Conservation (phyloP, 2,888 invertebrate species). For the Luffia ferchaultella region DNA sequence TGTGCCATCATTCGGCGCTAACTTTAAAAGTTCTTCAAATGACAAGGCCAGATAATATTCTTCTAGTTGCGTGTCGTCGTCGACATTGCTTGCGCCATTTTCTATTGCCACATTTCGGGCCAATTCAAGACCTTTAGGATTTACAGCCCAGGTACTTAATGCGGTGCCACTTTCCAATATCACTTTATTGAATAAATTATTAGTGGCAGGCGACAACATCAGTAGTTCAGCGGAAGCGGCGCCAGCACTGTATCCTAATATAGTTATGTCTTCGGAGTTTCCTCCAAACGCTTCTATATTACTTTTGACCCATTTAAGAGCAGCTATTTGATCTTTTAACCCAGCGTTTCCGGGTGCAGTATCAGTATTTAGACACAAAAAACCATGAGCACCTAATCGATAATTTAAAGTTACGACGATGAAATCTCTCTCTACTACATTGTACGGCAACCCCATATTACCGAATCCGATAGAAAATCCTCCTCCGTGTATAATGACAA, state of each 20-base stretch:
- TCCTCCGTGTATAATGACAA: slow-evolving; percentile 7
- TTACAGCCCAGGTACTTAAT: neutral
- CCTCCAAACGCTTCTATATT: neutral
- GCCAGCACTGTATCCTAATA: slow-evolving; percentile 8
- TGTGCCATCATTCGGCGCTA: neutral
- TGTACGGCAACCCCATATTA: neutral
- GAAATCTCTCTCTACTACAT: neutral
- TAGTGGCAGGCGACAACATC: neutral
- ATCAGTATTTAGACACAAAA: slow-evolving; percentile 5
- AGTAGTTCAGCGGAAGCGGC: neutral
- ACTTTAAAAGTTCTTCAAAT: neutral
- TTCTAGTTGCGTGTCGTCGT: neutral
- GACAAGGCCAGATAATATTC: neutral
- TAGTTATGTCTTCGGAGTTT: neutral
- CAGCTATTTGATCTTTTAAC: neutral
- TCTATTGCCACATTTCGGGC: neutral
- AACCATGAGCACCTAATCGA: slow-evolving; percentile 6
- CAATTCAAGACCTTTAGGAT: neutral
- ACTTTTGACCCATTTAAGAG: neutral
- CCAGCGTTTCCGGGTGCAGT: neutral
- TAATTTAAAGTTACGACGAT: slow-evolving; percentile 5
- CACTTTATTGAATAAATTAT: slow-evolving; percentile 2
- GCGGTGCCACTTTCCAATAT: slow-evolving; percentile 4
- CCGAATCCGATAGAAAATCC: slow-evolving; percentile 1
- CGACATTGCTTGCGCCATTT: neutral